Evolutionary conservation across 2,797 vertebrate genomes (phyloP).

Genomic region (Xenops minutus): DNA sequence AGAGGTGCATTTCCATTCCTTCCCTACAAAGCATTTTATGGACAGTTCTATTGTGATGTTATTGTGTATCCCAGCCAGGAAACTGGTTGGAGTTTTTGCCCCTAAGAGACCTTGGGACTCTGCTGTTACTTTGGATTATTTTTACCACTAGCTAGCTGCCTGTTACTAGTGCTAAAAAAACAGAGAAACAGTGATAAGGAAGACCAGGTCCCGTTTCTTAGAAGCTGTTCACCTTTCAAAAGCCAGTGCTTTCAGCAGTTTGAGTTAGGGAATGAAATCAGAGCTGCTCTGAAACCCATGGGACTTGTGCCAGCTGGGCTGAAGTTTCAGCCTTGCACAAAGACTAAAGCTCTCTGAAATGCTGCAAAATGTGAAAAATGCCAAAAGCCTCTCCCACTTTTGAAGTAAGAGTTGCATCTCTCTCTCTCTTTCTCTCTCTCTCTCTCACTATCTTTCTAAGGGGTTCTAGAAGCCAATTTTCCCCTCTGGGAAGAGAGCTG

Average conservation of each 20-base stretch:
- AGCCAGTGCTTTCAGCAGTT: not conserved
- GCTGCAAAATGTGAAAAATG: not conserved
- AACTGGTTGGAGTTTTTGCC: not conserved
- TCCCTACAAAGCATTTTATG: not conserved
- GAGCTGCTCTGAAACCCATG: not conserved
- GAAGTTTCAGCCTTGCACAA: not conserved
- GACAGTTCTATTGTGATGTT: not conserved
- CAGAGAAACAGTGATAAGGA: not conserved
- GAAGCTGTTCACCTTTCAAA: not conserved
- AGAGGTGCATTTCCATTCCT: not conserved
- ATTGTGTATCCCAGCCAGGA: not conserved
- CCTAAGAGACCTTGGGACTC: not conserved
- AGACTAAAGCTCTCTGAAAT: not conserved
- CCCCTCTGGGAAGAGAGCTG: not conserved
- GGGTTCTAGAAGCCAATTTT: not conserved
- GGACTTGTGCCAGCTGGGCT: not conserved
- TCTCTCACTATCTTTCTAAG: not conserved
- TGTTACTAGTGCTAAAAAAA: not conserved
- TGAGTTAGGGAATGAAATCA: not conserved
- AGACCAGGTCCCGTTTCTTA: not conserved
- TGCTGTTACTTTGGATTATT: not conserved
- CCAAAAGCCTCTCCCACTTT: not conserved
- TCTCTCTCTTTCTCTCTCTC: not conserved
- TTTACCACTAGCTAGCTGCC: not conserved
- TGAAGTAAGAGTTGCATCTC: not conserved